phyloP scores from a whole-genome alignment of 2,113 vertebrate species.

The Pseudorasbora parva region DNA sequence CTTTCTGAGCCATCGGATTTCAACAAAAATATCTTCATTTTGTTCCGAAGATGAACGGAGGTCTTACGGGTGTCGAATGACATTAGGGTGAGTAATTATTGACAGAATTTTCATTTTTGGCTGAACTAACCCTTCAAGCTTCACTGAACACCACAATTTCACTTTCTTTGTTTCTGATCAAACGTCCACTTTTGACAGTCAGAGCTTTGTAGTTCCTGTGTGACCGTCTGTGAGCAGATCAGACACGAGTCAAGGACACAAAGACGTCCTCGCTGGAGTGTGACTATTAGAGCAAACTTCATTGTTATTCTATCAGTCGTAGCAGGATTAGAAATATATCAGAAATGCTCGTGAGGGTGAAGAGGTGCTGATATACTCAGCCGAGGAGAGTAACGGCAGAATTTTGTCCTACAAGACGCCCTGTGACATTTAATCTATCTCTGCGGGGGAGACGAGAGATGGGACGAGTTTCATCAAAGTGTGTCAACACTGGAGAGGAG shows the following conservation, averaged over 20 bases:
- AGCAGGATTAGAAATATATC: conserved; percentile 47
- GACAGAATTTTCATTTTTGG: too few relatives aligned
- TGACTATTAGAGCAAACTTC: conserved; percentile 7
- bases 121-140: too few relatives aligned
- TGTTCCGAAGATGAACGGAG: too few relatives aligned
- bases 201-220: background rate
- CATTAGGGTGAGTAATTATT: too few relatives aligned
- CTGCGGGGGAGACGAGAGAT: conserved; percentile 20
- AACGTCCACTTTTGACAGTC: background rate
- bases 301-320: conserved; percentile 36
- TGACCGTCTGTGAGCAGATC: background rate
- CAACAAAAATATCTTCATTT: too few relatives aligned
- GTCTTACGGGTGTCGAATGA: too few relatives aligned
- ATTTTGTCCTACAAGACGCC: conserved; percentile 43
- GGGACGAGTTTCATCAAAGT: conserved; percentile 38
- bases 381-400: background rate
- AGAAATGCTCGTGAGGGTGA: conserved; percentile 21
- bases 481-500: conserved; percentile 36
- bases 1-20: too few relatives aligned
- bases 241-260: conserved; percentile 6
- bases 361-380: conserved; percentile 33
- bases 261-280: conserved; percentile 21
- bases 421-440: conserved; percentile 52
- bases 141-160: background rate
- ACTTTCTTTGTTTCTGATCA: conserved; percentile 1